Base-by-base conservation (phyloP, 64 coral and sea anemone genomes). In the Pocillopora damicornis region DNA sequence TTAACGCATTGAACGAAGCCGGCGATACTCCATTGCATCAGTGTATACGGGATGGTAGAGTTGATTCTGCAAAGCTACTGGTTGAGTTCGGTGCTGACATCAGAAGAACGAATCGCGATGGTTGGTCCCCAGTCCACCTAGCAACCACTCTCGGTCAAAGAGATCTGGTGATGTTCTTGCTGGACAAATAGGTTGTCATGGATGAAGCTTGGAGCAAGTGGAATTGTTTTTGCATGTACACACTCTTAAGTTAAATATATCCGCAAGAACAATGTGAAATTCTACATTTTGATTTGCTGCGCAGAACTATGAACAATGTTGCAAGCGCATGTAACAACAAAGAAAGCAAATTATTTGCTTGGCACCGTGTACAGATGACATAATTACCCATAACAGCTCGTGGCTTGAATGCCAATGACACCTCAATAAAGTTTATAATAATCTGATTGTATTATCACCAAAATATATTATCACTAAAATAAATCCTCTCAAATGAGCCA, bases 1-100 rank as follows among this genome's bases (percentile, higher is more conserved):
- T 94, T 22, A 94, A 91, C 77, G 84, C 89, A 11, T 74, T 87
- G 37, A 94, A 94, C 80, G 80, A 91, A 15, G 93, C 84, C 26
- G 93, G 93, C 0, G 89, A 94, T 36, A 78, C 88, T 9, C 83
- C 89, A 2, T 36, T 94, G 20, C 93, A 94, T 73, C 89, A 94
- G 82, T 94, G 88, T 37, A 94, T 94, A 42, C 91, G 85, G 17
- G 89, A 94, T 58, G 93, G 93, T 9, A 94, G 86, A 51, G 63
- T 82, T 60, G 88, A 91, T 42, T 90, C 93, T 59, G 88, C 74
- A 12, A 94, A 91, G 63, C 88, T 94, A n/a, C 59, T 91, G 76
- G 89, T 94, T 22, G 93, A 94, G 38, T 75, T 91, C 38, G 93
- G 93, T 22, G 93, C 93, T 26, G 93, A 94, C 63, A 77, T 91